Evolutionary conservation across 2,113 vertebrate species (phyloP), one percentile per base, ranked within the genome.

Genomic region (Epinephelus fuscoguttatus): DNA sequence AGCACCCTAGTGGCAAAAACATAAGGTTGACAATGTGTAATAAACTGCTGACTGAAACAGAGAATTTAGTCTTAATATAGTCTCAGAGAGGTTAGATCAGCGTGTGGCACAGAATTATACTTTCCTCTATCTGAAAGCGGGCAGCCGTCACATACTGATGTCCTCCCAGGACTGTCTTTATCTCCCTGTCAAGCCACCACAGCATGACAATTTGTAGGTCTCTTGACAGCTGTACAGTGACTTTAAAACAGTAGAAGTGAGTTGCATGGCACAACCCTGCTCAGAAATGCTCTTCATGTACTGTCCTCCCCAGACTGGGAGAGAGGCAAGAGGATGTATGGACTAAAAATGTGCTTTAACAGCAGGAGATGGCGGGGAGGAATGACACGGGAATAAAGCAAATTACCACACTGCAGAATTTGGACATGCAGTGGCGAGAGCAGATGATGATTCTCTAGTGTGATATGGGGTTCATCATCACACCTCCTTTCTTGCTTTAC

Each of bases 291-390:
- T 11, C 68, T 37, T 40, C 12, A 52, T 61, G 21, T 12, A 17
- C 40, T 49, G 61, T 37, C 49, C 66, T 80, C 67, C 70, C 57
- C 64, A 66, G 55, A 30, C 10, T 23, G 30, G n/a, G 33, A 42
- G 21, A 50, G 21, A 71, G 25, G 30, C 6, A 4, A 67, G 67
- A 14, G 33, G 42, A 3, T 33, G 52, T 7, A 1, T 23, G 17
- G 66, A 25, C 61, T 23, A 18, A 68, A 57, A 67, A 80, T 71
- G 47, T 75, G 75, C 27, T 74, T 68, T 49, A 45, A 55, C 37
- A 64, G 45, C n/a, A 75, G 33, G 55, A 17, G 40, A 37, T 47
- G 19, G 70, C 3, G 14, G 25, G 47, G 13, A 66, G 23, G 18
- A 42, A 4, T 71, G 37, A 83, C 67, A 60, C 4, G 3, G 53